phyloP scores from a whole-genome alignment of 2,113 vertebrate genomes.

The Anhinga anhinga region DNA sequence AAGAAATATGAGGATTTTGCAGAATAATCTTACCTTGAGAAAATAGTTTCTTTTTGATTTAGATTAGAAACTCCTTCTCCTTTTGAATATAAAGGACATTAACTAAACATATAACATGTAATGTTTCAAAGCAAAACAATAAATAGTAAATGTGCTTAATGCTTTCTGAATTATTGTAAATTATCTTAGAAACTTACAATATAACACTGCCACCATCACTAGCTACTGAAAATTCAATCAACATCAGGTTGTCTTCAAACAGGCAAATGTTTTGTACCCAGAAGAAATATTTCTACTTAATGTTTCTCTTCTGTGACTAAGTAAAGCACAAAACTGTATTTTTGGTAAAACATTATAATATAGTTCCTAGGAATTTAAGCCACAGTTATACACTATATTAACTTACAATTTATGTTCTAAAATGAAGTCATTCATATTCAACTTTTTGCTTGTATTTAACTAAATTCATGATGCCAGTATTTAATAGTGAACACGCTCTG shows the following conservation, averaged over 20 bases:
- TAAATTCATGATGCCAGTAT: neutral
- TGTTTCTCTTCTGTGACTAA: neutral
- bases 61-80: neutral
- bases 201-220: neutral
- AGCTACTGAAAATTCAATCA: neutral
- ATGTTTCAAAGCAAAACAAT: neutral
- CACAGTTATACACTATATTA: neutral
- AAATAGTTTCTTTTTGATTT: neutral
- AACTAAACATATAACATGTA: neutral
- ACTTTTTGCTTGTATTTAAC: neutral
- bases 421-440: neutral
- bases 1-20: neutral
- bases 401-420: neutral
- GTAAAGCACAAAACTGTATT: neutral
- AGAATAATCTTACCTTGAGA: neutral
- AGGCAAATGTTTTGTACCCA: neutral
- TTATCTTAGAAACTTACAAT: neutral
- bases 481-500: neutral
- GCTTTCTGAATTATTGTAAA: neutral
- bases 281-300: neutral
- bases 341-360: neutral
- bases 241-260: neutral
- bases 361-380: neutral
- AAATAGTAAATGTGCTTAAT: neutral
- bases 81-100: neutral